Evolutionary conservation across 2,797 vertebrate genomes (phyloP).

Genomic region (Protosalanx chinensis): DNA sequence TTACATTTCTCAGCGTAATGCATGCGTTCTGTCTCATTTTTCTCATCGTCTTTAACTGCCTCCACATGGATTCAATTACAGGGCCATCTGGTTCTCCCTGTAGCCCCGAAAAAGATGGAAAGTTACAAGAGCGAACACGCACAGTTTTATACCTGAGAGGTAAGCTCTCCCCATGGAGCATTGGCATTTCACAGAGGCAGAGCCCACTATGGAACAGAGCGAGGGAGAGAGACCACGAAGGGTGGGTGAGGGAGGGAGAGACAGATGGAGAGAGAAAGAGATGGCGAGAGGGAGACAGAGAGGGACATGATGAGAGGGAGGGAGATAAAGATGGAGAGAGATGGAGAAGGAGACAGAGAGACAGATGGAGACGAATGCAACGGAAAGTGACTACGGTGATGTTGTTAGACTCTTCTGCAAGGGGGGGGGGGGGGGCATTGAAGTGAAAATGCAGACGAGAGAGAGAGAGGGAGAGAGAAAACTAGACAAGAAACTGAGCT

Average conservation of each 20-base stretch:
- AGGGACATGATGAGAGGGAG: background rate
- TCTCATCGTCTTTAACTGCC: constrained; percentile 51
- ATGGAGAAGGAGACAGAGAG: background rate
- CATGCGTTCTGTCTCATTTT: constrained; percentile 45
- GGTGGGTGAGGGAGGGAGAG: background rate
- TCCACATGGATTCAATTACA: constrained; percentile 65
- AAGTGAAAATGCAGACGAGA: constrained; percentile 9
- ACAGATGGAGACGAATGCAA: background rate
- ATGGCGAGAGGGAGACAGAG: too few relatives aligned
- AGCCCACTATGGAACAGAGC: background rate
- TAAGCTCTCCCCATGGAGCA: constrained; percentile 25
- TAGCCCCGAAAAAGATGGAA: constrained; percentile 47
- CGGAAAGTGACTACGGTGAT: background rate
- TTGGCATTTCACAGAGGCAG: constrained; percentile 11
- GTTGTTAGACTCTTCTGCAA: background rate
- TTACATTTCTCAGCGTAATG: constrained; percentile 33
- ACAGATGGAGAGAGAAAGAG: background rate
- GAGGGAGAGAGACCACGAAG: background rate
- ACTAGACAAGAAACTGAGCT: background rate
- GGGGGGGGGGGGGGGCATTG: background rate
- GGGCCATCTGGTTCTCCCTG: constrained; percentile 56
- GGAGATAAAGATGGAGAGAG: background rate
- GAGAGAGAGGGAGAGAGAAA: constrained; percentile 3
- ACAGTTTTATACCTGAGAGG: constrained; percentile 56
- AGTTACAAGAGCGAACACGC: constrained; percentile 44